Conservation (phyloP, 2,888 invertebrate genomes). For the Unio pictorum region DNA sequence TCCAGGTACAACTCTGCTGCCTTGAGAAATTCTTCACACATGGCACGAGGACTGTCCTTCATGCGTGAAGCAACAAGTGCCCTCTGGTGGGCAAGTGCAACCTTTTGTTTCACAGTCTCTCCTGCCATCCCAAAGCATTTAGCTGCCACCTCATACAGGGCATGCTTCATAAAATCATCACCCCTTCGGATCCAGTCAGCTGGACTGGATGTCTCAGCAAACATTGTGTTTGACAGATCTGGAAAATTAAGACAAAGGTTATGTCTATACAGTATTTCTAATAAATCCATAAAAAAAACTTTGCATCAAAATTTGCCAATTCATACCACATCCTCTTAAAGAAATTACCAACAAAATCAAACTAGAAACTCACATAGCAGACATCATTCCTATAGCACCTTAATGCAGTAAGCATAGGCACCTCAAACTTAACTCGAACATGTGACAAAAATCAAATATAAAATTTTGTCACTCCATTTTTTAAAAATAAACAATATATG, state of each 20-base stretch:
- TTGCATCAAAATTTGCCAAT: too few species aligned
- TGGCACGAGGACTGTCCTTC: conserved; percentile 43
- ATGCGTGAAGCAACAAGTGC: conserved; percentile 47
- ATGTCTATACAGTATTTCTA: too few species aligned
- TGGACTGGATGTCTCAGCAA: conserved; percentile 55
- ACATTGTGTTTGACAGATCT: conserved; percentile 43
- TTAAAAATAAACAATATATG: too few species aligned
- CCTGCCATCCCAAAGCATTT: conserved; percentile 57
- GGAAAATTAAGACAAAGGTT: neutral
- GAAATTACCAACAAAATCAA: too few species aligned
- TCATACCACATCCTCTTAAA: too few species aligned
- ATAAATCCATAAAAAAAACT: too few species aligned
- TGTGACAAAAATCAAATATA: too few species aligned
- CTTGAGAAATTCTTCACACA: conserved; percentile 52
- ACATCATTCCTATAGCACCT: too few species aligned
- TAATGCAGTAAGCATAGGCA: too few species aligned
- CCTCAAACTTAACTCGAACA: too few species aligned
- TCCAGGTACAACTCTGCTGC: conserved; percentile 54
- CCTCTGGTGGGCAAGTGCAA: conserved; percentile 54
- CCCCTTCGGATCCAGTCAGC: conserved; percentile 57
- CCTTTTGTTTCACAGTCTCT: conserved; percentile 39
- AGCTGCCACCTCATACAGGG: conserved; percentile 58
- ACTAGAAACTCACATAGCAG: too few species aligned
- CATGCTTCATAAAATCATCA: conserved; percentile 55
- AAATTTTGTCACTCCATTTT: too few species aligned